Conservation (phyloP, 2,797 vertebrate species). For the Falco concolor region DNA sequence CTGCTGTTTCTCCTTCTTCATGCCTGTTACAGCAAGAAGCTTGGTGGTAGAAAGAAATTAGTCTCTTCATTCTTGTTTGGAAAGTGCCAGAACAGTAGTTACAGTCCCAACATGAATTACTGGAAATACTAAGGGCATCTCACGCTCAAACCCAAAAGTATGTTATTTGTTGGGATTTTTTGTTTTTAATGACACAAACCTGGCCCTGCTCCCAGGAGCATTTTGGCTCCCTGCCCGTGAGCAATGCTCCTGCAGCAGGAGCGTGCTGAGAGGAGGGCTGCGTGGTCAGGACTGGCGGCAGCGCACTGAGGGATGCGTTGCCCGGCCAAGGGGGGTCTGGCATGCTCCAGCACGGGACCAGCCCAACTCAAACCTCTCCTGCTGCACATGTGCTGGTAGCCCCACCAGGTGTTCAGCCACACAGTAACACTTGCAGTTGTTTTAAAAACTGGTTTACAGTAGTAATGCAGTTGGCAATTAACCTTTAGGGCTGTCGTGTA, state of each 20-base stretch:
- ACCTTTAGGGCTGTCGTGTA: background rate
- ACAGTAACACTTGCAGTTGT: background rate
- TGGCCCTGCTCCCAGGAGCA: background rate
- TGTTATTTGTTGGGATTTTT: conserved; percentile 19
- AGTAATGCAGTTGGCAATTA: background rate
- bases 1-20: background rate
- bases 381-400: background rate
- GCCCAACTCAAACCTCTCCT: background rate
- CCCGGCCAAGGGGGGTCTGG: background rate
- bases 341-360: accelerated
- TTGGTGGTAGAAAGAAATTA: background rate
- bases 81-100: conserved; percentile 22
- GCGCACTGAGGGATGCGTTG: accelerated
- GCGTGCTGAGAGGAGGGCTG: background rate
- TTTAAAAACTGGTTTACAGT: background rate
- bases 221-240: background rate
- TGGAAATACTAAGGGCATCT: conserved; percentile 15
- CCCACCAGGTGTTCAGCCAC: background rate
- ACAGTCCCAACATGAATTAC: background rate
- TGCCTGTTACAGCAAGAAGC: background rate
- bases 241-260: accelerated
- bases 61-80: background rate
- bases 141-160: background rate
- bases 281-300: background rate
- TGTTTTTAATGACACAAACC: conserved; percentile 4